These are phyloP conservation scores for Acrossocheilus fasciatus DNA, from an alignment of 2,797 vertebrate species.

Conservation along the genomic window DNA sequence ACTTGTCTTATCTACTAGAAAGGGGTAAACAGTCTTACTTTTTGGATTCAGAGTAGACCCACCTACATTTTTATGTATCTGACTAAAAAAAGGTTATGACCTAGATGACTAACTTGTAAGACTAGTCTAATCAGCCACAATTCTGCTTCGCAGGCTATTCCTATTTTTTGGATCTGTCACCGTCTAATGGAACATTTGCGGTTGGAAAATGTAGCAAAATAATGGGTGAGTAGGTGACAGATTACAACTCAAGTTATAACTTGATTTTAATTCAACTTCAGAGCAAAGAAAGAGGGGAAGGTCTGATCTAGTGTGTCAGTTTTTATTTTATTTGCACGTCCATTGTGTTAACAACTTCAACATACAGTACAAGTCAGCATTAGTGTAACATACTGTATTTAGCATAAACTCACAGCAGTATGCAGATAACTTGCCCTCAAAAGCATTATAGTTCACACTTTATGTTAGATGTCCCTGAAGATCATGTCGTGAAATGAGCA, in stretches of 20 bases:
- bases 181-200: not conserved
- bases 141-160: not conserved
- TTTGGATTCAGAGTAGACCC: not conserved
- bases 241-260: not conserved
- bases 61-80: not conserved
- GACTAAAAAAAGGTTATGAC: not conserved
- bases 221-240: too few relatives aligned
- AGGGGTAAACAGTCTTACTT: not conserved
- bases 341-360: slow-evolving; percentile 81
- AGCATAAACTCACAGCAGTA: slow-evolving; percentile 78
- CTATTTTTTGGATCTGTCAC: not conserved
- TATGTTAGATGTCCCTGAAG: slow-evolving; percentile 47
- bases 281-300: not conserved
- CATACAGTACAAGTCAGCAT: slow-evolving; percentile 83
- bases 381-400: slow-evolving; percentile 75
- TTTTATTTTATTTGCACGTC: slow-evolving; percentile 83
- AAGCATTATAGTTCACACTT: slow-evolving; percentile 50
- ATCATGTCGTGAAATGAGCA: slow-evolving; percentile 38
- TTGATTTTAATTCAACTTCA: not conserved
- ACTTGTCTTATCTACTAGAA: not conserved
- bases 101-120: not conserved
- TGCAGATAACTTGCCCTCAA: slow-evolving; percentile 72
- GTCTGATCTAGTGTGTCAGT: slow-evolving; percentile 71
- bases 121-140: not conserved
- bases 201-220: not conserved